These are phyloP conservation scores for Percina caprodes DNA, from an alignment of 2,113 vertebrate genomes.

Conservation along the genomic window DNA sequence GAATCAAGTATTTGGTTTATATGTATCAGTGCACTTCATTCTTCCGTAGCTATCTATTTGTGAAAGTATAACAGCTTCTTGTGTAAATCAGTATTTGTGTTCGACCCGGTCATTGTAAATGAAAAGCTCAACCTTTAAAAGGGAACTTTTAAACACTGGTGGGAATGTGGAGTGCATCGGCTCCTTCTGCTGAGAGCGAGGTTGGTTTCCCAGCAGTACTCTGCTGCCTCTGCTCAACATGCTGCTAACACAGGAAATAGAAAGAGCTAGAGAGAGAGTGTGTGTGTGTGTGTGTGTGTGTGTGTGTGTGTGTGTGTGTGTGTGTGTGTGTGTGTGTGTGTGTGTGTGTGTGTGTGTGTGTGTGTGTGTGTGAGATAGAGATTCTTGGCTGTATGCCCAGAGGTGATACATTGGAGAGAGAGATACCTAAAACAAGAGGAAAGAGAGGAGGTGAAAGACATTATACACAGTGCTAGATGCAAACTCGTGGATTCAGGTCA, in stretches of 20 bases:
- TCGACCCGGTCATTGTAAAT: neutral
- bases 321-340: conserved; percentile 10
- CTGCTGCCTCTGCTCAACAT: conserved; percentile 9
- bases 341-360: conserved; percentile 2
- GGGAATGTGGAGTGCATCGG: neutral
- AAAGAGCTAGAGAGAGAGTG: conserved; percentile 6
- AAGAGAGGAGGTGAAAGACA: neutral
- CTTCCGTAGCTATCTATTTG: neutral
- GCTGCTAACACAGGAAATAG: conserved; percentile 18
- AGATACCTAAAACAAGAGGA: conserved; percentile 1
- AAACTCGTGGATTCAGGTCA: neutral
- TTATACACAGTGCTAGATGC: neutral
- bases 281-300: neutral
- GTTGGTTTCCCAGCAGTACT: conserved; percentile 5
- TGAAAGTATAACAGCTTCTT: neutral
- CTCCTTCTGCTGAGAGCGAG: neutral
- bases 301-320: neutral
- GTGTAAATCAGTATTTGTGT: neutral
- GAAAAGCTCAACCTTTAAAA: neutral
- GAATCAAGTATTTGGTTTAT: neutral
- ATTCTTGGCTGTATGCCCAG: conserved; percentile 1
- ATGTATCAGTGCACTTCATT: too few species aligned
- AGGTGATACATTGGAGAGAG: conserved; percentile 8
- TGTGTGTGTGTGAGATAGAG: neutral
- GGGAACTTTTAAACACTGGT: neutral